Base-by-base conservation (phyloP, 2,888 invertebrate genomes). In the Plagodis dolabraria region DNA sequence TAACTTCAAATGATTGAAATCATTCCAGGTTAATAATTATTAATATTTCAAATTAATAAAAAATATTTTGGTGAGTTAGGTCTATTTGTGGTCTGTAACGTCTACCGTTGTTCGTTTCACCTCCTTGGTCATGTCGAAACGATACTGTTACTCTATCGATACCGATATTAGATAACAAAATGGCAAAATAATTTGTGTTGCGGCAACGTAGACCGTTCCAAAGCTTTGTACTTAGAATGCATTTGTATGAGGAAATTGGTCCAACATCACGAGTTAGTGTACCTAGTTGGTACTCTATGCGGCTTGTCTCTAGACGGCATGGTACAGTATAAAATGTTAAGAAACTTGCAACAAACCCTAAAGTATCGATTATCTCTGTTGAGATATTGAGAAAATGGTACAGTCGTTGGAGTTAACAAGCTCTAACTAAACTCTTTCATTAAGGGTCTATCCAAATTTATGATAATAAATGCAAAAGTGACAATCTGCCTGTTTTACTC, bases 141-240 rank as follows among this genome's bases (percentile, higher is more conserved):
- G 33, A 50, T 56, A 53, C 56, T 48, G 59, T 72, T 69, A 69
- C 69, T 65, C 60, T 68, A 67, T 71, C 64, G 69, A 72, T 74
- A 69, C 55, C 65, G 65, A 72, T 72, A 74, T 71, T 61, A 75
- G 77, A 76, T 74, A 72, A 70, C 69, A 71, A 71, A 69, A 76
- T 64, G 66, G 66, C 61, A 62, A 74, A 76, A 74, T 70, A 69
- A 70, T 71, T 66, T 64, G 42, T 55, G 64, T 62, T 67, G 63
- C 57, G 45, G 51, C 66, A 67, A 64, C 64, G 55, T 51, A 65
- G 53, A 53, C 58, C 53, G 50, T 53, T 54, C 44, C 48, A 62
- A 60, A 59, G 54, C 63, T 61, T 57, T 57, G 46, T 56, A 62
- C 53, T 57, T 56, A 49, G 53, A 56, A 59, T 56, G 46, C 47